Conservation (phyloP, 64 coral and sea anemone species). For the Montipora foliosa region DNA sequence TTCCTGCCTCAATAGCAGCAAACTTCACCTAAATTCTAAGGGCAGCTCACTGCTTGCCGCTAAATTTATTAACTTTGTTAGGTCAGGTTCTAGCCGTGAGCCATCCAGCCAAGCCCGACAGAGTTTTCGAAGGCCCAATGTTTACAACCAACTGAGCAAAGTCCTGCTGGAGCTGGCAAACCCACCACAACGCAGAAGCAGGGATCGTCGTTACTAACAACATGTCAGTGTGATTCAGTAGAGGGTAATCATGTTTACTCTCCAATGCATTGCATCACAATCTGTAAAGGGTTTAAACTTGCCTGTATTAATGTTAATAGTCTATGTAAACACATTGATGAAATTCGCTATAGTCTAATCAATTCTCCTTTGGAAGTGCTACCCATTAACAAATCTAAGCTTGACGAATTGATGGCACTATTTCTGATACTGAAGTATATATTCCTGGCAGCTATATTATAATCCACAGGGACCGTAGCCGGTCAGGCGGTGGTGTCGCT, state of each 20-base stretch:
- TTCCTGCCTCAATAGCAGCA: too few relatives aligned
- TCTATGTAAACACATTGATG: too few relatives aligned
- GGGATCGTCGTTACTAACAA: not conserved
- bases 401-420: not conserved
- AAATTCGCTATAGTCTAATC: not conserved
- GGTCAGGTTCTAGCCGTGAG: too few relatives aligned
- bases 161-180: not conserved
- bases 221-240: not conserved
- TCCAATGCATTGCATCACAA: too few relatives aligned
- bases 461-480: too few relatives aligned
- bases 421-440: not conserved
- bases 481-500: too few relatives aligned
- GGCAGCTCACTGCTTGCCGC: too few relatives aligned
- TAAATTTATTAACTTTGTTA: too few relatives aligned
- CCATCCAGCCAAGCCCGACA: not conserved
- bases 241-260: not conserved
- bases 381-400: not conserved
- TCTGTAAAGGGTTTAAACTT: too few relatives aligned
- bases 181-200: not conserved
- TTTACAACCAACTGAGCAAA: not conserved
- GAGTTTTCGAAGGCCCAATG: not conserved
- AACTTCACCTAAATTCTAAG: too few relatives aligned
- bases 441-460: too few relatives aligned
- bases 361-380: not conserved
- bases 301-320: too few relatives aligned